These are phyloP conservation scores for Misgurnus mizolepis DNA, from an alignment of 2,113 vertebrate genomes.

Conservation along the genomic window DNA sequence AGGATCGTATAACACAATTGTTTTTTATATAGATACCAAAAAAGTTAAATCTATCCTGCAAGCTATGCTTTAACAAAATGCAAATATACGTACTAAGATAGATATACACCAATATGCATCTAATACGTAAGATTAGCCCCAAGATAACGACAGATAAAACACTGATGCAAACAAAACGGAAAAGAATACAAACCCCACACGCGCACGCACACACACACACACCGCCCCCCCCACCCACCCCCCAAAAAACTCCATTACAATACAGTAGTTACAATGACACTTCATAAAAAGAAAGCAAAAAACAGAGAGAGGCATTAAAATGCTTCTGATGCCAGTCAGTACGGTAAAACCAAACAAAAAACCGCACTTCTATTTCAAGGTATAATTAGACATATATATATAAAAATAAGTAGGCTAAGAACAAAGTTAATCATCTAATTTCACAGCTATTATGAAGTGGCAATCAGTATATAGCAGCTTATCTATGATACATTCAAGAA, in stretches of 20 bases:
- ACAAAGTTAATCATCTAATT: slow-evolving; percentile 95
- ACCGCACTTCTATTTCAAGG: slow-evolving; percentile 84
- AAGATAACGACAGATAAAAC: slow-evolving; percentile 88
- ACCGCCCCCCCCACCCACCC: slow-evolving; percentile 78
- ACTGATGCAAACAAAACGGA: slow-evolving; percentile 80
- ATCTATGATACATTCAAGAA: slow-evolving; percentile 99
- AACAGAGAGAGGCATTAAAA: slow-evolving; percentile 77
- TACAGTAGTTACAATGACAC: slow-evolving; percentile 99
- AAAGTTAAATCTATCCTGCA: slow-evolving; percentile 86
- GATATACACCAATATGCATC: slow-evolving; percentile 88
- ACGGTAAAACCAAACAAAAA: slow-evolving; percentile 62
- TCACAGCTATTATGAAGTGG: slow-evolving; percentile 99
- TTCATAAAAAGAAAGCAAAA: slow-evolving; percentile 91
- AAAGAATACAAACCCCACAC: slow-evolving; percentile 57
- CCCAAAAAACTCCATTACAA: slow-evolving; percentile 85
- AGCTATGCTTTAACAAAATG: slow-evolving; percentile 81
- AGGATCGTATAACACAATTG: background rate
- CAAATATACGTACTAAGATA: slow-evolving; percentile 83
- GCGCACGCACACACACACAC: slow-evolving; percentile 62
- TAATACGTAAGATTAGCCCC: slow-evolving; percentile 89
- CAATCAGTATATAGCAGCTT: slow-evolving; percentile 99
- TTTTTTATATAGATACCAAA: slow-evolving; percentile 3
- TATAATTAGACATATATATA: slow-evolving; percentile 83
- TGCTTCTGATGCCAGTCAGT: slow-evolving; percentile 67
- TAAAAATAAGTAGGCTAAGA: slow-evolving; percentile 88